A percentile compares a stretch with the other conserved stretches of the same genome.
Conservation (phyloP, 2,113 vertebrate genomes). For the Myodes glareolus region DNA sequence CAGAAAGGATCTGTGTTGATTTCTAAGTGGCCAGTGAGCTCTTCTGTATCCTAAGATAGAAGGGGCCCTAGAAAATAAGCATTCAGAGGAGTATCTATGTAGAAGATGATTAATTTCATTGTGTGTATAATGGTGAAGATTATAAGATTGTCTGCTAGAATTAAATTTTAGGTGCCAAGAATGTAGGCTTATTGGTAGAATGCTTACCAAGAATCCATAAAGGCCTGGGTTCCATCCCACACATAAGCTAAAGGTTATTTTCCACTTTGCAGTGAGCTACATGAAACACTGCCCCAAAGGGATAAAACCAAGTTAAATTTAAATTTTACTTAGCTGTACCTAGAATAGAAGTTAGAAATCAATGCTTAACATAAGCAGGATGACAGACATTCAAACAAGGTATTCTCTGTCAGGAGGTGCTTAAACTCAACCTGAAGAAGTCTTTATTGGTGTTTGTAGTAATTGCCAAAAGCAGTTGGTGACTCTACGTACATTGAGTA, state of each 20-base stretch:
- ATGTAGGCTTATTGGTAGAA: not conserved
- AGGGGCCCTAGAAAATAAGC: too few relatives aligned
- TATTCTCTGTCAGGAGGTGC: not conserved
- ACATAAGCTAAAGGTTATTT: not conserved
- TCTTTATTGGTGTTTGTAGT: not conserved
- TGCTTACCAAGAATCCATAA: not conserved
- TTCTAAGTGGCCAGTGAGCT: too few relatives aligned
- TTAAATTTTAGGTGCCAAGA: not conserved
- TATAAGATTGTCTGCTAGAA: not conserved
- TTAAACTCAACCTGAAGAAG: not conserved
- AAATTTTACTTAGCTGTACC: slow-evolving; percentile 27
- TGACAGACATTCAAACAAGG: not conserved
- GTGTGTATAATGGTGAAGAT: not conserved
- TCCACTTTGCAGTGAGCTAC: not conserved
- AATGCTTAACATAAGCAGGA: not conserved
- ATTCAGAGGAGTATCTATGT: too few relatives aligned
- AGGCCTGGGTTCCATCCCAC: not conserved
- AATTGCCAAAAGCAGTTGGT: not conserved
- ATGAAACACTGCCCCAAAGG: not conserved
- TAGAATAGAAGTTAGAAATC: not conserved
- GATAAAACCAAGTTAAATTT: not conserved
- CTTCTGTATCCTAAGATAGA: too few relatives aligned
- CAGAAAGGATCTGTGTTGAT: too few relatives aligned
- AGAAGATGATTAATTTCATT: too few relatives aligned
- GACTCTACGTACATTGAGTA: not conserved